Conservation (phyloP, 2,888 invertebrate genomes). For the Platycheirus albimanus region DNA sequence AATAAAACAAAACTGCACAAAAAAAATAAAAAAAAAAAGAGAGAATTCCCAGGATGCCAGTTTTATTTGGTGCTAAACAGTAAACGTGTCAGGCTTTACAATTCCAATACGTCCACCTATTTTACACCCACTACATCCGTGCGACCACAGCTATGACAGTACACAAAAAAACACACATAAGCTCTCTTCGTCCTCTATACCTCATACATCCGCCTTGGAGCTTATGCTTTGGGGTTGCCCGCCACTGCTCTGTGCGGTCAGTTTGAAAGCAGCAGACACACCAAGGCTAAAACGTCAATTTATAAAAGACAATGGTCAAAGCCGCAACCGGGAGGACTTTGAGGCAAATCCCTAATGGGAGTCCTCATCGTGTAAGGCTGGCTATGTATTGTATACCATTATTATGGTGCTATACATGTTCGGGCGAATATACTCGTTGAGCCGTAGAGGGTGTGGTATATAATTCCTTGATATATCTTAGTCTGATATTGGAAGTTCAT, state of each 20-base stretch:
- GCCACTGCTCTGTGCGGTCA: constrained; percentile 53
- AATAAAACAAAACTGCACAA: too few relatives aligned
- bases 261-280: constrained; percentile 54
- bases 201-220: background rate
- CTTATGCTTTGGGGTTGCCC: constrained; percentile 50
- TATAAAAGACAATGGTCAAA: constrained; percentile 56
- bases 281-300: constrained; percentile 66
- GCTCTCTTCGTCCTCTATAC: background rate
- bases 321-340: constrained; percentile 50
- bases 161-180: constrained; percentile 4
- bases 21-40: too few relatives aligned
- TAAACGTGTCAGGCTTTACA: constrained; percentile 72
- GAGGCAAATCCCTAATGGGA: constrained; percentile 50
- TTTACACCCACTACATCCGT: constrained; percentile 39
- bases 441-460: constrained; percentile 27
- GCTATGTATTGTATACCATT: too few relatives aligned
- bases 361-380: constrained; percentile 10
- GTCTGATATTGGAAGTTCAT: constrained; percentile 71
- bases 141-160: constrained; percentile 33
- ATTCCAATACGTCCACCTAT: constrained; percentile 65
- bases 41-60: constrained; percentile 68
- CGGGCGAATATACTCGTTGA: too few relatives aligned
- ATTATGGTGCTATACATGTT: constrained; percentile 1
- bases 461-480: constrained; percentile 28
- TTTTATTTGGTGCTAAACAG: constrained; percentile 72